These are phyloP conservation scores for Aelia acuminata DNA, from an alignment of 2,888 invertebrate genomes.

Conservation along the genomic window DNA sequence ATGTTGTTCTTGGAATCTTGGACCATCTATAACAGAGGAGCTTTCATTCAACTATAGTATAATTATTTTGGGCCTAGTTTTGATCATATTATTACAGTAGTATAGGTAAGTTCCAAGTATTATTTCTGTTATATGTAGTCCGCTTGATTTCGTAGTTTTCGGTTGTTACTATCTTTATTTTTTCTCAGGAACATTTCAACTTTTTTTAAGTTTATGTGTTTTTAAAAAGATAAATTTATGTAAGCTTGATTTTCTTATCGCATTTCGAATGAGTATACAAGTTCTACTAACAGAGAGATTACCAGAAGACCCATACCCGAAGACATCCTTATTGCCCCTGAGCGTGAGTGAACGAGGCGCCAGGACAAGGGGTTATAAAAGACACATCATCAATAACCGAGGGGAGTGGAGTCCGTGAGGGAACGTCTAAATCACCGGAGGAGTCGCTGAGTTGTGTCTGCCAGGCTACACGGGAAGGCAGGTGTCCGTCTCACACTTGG, in stretches of 20 bases:
- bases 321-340: not conserved
- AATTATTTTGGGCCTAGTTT: no score
- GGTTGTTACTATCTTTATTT: no score
- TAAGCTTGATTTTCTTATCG: not conserved
- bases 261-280: not conserved
- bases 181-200: no score
- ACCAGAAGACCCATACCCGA: not conserved
- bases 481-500: not conserved
- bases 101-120: no score
- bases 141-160: no score
- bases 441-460: not conserved
- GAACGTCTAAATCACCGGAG: not conserved
- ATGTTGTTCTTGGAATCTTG: no score
- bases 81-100: no score
- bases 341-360: not conserved
- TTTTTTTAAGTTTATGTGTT: no score
- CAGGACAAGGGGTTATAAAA: not conserved
- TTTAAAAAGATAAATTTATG: no score
- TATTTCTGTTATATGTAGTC: no score
- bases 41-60: no score
- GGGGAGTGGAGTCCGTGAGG: not conserved
- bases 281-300: not conserved
- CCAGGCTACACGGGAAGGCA: not conserved
- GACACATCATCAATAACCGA: slow-evolving; percentile 26
- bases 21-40: no score